Evolutionary conservation across 1,140 invertebrate genomes (phyloP), one percentile per base, ranked within the genome.

Genomic region (Portunus trituberculatus): DNA sequence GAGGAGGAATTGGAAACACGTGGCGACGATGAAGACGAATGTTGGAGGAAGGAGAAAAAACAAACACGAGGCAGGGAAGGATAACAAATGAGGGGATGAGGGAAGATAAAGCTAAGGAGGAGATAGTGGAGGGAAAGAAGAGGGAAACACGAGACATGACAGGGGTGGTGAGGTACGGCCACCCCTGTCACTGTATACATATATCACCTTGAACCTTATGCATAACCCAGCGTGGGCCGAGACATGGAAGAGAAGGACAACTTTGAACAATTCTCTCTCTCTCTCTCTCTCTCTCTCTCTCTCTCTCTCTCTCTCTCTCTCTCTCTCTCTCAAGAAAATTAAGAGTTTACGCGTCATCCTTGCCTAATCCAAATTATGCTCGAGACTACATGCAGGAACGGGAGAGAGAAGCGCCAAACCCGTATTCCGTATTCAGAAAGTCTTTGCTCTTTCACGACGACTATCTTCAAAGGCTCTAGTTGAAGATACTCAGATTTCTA

Each of bases 271-370:
- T 25, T 20, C 67, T 20, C 67, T 76, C 67, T n/a, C 67, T 76
- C 67, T 76, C 67, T 76, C 67, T 76, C 67, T 76, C 67, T 76
- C 67, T 76, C 67, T 76, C 67, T 76, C 67, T 76, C 67, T 76
- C 67, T 76, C 67, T 76, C 67, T 76, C 67, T 76, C 67, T 76
- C 67, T 76, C 67, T 76, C 25, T 59, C 52, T 59, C 52, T 59
- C 52, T 59, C 52, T 59, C 52, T 59, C 52, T 59, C 52, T 59
- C 52, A 39, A 59, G 16, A 59, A 59, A 59, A 59, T 59, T 2
- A 59, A 59, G 16, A 59, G 52, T 59, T 59, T 0, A 59, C 52
- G 52, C 16, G 16, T 59, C 0, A 59, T 59, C 52, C 52, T 59
- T 59, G 52, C 52, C 52, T 59, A 59, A 59, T 59, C 52, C 52